These are phyloP conservation scores for Galeopsomyia nigrocyanea DNA, from an alignment of 2,888 invertebrate genomes.

Conservation along the genomic window DNA sequence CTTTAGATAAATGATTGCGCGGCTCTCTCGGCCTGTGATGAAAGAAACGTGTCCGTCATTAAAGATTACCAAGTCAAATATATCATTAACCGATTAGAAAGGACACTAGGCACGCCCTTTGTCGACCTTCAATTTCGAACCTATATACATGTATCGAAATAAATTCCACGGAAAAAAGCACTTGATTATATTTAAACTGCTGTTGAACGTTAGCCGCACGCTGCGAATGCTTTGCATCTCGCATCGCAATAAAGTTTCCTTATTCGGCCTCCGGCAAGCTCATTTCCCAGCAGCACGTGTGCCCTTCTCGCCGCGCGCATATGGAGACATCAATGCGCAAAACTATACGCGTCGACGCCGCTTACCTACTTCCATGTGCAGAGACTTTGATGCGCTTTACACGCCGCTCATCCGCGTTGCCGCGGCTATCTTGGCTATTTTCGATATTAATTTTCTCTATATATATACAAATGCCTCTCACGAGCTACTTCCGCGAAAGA, in stretches of 20 bases:
- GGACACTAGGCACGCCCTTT: no score
- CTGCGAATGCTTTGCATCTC: slow-evolving; percentile 16
- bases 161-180: no score
- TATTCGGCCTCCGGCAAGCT: slow-evolving; percentile 14
- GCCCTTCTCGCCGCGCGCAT: no score
- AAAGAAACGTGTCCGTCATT: slow-evolving; percentile 2
- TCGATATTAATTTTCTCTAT: no score
- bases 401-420: slow-evolving; percentile 45
- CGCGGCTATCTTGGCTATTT: background rate
- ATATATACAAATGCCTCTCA: no score
- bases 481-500: no score
- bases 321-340: slow-evolving; percentile 60
- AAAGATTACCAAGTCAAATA: no score
- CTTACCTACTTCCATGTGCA: slow-evolving; percentile 1
- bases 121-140: no score
- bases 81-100: no score
- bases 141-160: no score
- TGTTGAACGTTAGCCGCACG: slow-evolving; percentile 1
- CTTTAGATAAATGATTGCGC: slow-evolving; percentile 4
- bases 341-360: slow-evolving; percentile 51
- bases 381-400: slow-evolving; percentile 52
- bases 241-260: slow-evolving; percentile 36
- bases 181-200: no score
- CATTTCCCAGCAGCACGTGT: slow-evolving; percentile 1
- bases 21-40: background rate